phyloP scores from a whole-genome alignment of 2,888 invertebrate species.

The Archips crataeganus region DNA sequence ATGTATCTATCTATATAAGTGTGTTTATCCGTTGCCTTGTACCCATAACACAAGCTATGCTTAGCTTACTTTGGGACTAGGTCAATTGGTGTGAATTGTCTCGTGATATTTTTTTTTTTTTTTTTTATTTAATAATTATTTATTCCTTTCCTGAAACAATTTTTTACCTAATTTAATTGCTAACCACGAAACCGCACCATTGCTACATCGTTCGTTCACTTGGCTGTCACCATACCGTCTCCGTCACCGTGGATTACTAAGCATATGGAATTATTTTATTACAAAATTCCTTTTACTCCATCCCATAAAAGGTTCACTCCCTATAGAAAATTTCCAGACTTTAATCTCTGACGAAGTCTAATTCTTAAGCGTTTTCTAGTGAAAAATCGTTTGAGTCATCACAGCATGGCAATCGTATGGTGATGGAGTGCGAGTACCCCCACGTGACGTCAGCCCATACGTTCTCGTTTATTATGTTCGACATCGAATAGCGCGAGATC shows the following conservation, averaged over 20 bases:
- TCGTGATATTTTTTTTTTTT: background rate
- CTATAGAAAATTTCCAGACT: slow-evolving; percentile 15
- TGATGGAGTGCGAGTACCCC: slow-evolving; percentile 27
- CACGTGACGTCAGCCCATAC: slow-evolving; percentile 33
- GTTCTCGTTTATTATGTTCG: background rate
- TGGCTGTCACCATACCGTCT: too few relatives aligned
- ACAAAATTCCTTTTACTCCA: too few relatives aligned
- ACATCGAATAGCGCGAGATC: slow-evolving; percentile 19
- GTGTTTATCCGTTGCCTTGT: too few relatives aligned
- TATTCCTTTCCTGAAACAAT: background rate
- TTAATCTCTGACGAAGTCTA: slow-evolving; percentile 17
- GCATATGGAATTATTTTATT: too few relatives aligned
- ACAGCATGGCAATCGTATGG: slow-evolving; percentile 12
- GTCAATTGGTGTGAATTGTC: too few relatives aligned
- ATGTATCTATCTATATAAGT: too few relatives aligned
- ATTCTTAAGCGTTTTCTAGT: slow-evolving; percentile 18
- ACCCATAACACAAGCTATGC: too few relatives aligned
- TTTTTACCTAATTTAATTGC: background rate
- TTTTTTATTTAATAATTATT: too few relatives aligned
- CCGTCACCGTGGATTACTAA: too few relatives aligned
- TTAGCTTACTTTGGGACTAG: too few relatives aligned
- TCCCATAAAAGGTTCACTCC: background rate
- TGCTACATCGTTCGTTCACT: background rate
- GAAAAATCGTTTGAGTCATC: slow-evolving; percentile 29
- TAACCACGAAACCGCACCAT: slow-evolving; percentile 19